A percentile compares a stretch with the other conserved stretches of the same genome.
These are phyloP conservation scores for Sceloporus undulatus DNA, from an alignment of 2,113 vertebrate genomes.

Conservation along the genomic window DNA sequence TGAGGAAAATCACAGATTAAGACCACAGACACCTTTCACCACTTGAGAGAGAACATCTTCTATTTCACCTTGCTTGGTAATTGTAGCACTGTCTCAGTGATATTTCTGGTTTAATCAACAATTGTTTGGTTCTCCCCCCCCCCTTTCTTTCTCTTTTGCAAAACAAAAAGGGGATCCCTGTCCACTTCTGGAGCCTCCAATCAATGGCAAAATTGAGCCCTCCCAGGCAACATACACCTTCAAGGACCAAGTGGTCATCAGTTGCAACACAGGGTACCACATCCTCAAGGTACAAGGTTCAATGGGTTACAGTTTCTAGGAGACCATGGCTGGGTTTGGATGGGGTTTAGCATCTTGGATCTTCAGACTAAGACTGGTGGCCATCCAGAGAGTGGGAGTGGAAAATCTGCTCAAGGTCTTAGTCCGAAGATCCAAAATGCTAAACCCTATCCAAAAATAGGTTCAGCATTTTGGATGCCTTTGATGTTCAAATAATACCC, in stretches of 20 bases:
- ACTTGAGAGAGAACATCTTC: background rate
- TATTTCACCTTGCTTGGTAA: background rate
- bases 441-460: too few relatives aligned
- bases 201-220: slow-evolving; percentile 85
- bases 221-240: slow-evolving; percentile 88
- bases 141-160: slow-evolving; percentile 26
- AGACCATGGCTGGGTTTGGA: too few relatives aligned
- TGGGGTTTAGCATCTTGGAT: too few relatives aligned
- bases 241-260: slow-evolving; percentile 91
- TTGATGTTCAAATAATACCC: too few relatives aligned
- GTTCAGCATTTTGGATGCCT: too few relatives aligned
- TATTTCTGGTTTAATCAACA: background rate
- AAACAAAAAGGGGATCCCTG: slow-evolving; percentile 83
- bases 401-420: too few relatives aligned
- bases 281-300: slow-evolving; percentile 83
- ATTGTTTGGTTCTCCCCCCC: slow-evolving; percentile 16
- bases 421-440: too few relatives aligned
- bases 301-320: fast-evolving
- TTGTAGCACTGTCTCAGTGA: background rate
- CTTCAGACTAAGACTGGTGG: too few relatives aligned
- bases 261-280: slow-evolving; percentile 87
- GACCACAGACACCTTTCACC: background rate
- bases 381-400: too few relatives aligned
- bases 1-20: background rate
- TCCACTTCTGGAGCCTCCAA: slow-evolving; percentile 73